Base-by-base conservation (phyloP, 1,140 invertebrate species). In the Nilaparvata lugens region DNA sequence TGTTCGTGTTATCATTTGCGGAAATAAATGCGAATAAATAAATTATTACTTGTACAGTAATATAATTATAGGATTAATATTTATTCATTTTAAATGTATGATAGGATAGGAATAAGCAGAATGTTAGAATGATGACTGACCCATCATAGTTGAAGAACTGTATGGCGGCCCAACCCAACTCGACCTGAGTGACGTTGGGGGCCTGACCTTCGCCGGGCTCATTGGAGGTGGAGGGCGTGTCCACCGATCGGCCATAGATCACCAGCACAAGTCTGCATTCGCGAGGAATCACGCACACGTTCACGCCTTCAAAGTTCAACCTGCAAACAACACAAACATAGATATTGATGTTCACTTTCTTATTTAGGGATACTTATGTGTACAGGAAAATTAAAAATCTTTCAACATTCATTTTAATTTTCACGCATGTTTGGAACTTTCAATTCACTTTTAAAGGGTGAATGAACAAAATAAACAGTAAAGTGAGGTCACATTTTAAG, bases 121-220 rank as follows among this genome's bases (percentile, higher is more conserved):
- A n/a, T n/a, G n/a, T n/a, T n/a, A n/a, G n/a, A n/a, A n/a, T n/a
- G n/a, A n/a, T n/a, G n/a, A n/a, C n/a, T n/a, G n/a, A 93, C 89
- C 89, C 84, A 70, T 93, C 86, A 72, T 86, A 92, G 77, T 94
- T 87, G 69, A 97, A 97, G 64, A 96, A 83, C 69, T 96, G 93
- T 68, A 96, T 82, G 14, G 92, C 85, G 14, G 89, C 84, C 89
- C 94, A 97, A 2, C 93, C 93, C 13, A 97, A 76, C 70, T 93
- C 89, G 18, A 86, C 82, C 67, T 88, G 81, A 53, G 73, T 78
- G 65, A 74, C 69, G 42, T 64, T 69, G 31, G 58, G 72, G 2
- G 56, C 16, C n/a, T n/a, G n/a, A n/a, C n/a, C n/a, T n/a, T n/a
- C n/a, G n/a, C n/a, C n/a, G n/a, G n/a, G 59, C 25, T 11, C 54